Evolutionary conservation across 1,140 invertebrate species (phyloP), one percentile per base, ranked within the genome.

Genomic region (Drosophila rhopaloa): DNA sequence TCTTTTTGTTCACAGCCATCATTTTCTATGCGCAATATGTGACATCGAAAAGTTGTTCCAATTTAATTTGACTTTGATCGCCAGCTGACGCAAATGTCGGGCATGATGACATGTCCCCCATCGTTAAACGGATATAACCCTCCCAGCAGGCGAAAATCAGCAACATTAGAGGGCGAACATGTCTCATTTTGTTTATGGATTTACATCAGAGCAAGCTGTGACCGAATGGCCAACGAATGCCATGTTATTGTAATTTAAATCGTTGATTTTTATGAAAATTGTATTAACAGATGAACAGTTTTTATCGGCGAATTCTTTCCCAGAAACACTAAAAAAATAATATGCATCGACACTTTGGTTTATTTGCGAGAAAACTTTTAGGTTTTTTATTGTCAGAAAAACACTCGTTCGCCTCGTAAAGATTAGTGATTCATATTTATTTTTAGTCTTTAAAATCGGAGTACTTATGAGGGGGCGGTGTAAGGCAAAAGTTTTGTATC

Each of bases 31-130:
- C 27, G 9, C 60, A 53, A 67, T 66, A 68, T 67, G 65, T 54
- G 38, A 71, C 66, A 29, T 58, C 37, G 67, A 40, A 72, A 88
- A 83, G 67, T 82, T 88, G 83, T 83, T 83, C 79, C 84, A 83
- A 88, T 88, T 88, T 88, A 88, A 88, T 88, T 89, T 88, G 79
- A 89, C 83, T 89, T 89, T 88, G 83, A 88, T 88, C 83, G 83
- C 84, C 83, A 89, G 83, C 79, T 86, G 83, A 65, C 83, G 83
- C 83, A 59, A 60, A 73, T 83, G 76, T 76, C 81, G 61, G 51
- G 24, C 75, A 41, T 78, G 76, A 83, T 72, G 79, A 75, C 82
- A 78, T 71, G 83, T 86, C 56, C 70, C 44, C 32, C 70, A 37
- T 73, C 54, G 37, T 48, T 57, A 51, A 35, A 5, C 48, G n/a